phyloP scores from a whole-genome alignment of 2,888 invertebrate species.

The Mylabris sibirica region DNA sequence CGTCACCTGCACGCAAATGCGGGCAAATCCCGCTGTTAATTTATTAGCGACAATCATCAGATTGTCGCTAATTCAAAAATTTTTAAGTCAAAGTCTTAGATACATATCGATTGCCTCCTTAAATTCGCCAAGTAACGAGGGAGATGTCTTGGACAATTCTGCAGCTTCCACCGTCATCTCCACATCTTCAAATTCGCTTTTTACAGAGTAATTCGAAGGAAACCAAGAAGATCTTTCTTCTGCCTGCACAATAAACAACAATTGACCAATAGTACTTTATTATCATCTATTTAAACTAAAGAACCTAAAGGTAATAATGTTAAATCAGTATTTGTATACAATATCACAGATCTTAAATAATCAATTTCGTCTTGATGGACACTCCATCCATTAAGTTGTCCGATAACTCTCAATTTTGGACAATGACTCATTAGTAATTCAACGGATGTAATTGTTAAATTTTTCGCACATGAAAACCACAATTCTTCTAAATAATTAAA shows the following conservation, averaged over 20 bases:
- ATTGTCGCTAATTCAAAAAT: no score
- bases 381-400: conserved; percentile 74
- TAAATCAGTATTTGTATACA: conserved; percentile 72
- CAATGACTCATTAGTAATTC: conserved; percentile 74
- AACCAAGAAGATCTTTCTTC: no score
- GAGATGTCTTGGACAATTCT: no score
- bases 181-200: not conserved
- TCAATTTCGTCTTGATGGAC: conserved; percentile 73
- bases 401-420: conserved; percentile 69
- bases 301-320: conserved; percentile 64
- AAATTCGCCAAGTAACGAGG: no score
- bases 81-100: no score
- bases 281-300: not conserved
- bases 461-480: conserved; percentile 74
- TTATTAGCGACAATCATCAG: no score
- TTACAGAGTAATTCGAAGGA: no score
- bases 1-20: no score
- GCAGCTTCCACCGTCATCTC: not conserved
- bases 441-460: conserved; percentile 69
- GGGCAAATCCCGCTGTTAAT: no score
- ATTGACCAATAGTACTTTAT: not conserved
- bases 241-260: not conserved
- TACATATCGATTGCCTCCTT: no score
- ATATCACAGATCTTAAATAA: conserved; percentile 69
- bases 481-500: conserved; percentile 71